phyloP scores from a whole-genome alignment of 2,797 vertebrate species.

The Delichon dasypus region DNA sequence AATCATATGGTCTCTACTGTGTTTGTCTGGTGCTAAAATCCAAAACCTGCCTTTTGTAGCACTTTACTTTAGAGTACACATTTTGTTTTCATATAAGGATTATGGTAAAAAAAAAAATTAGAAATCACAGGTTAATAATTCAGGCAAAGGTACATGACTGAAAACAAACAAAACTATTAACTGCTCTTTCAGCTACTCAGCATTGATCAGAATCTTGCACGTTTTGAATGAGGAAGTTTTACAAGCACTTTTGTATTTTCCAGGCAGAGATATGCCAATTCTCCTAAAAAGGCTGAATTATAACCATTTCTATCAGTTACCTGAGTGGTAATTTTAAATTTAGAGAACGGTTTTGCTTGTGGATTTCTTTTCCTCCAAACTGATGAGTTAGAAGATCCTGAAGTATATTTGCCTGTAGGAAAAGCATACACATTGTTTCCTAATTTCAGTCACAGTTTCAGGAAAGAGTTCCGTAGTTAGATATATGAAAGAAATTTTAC shows the following conservation, averaged over 20 bases:
- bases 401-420: slow-evolving; percentile 59
- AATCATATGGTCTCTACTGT: not conserved
- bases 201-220: not conserved
- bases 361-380: slow-evolving; percentile 69
- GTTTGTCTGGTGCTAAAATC: not conserved
- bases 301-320: slow-evolving; percentile 34
- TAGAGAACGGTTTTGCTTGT: slow-evolving; percentile 63
- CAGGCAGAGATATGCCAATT: not conserved
- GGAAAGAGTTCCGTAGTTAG: not conserved
- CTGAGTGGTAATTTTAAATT: slow-evolving; percentile 66
- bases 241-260: not conserved
- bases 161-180: not conserved
- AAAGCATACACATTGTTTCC: not conserved
- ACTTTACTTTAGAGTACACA: not conserved
- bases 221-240: not conserved
- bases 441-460: not conserved
- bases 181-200: not conserved
- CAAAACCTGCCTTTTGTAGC: not conserved
- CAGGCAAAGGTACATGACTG: not conserved
- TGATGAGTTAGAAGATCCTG: slow-evolving; percentile 52
- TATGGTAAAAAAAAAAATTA: not conserved
- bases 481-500: not conserved
- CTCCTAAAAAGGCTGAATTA: not conserved
- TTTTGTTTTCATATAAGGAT: not conserved
- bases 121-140: not conserved